These are phyloP conservation scores for Columba guinea DNA, from an alignment of 2,797 vertebrate genomes.

Conservation along the genomic window DNA sequence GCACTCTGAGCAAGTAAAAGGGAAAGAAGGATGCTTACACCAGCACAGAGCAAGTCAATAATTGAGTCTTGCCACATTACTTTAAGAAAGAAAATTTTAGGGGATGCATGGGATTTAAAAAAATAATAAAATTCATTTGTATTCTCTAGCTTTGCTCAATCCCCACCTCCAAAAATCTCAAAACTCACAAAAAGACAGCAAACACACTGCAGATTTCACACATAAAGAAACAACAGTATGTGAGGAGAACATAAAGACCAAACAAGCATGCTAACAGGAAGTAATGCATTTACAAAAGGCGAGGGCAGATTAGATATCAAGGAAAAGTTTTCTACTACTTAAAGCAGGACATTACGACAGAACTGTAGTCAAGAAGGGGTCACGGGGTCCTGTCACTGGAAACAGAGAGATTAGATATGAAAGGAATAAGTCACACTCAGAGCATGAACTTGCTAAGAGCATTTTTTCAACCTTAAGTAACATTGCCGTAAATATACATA, in stretches of 20 bases:
- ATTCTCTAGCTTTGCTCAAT: background rate
- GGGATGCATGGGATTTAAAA: background rate
- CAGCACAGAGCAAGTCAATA: background rate
- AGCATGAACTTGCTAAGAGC: slow-evolving; percentile 39
- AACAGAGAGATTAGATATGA: slow-evolving; percentile 47
- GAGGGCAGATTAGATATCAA: slow-evolving; percentile 8
- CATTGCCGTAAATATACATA: slow-evolving; percentile 2
- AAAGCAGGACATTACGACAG: slow-evolving; percentile 42
- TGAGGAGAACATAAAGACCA: background rate
- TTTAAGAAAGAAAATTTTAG: background rate
- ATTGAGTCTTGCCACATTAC: background rate
- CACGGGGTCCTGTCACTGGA: slow-evolving; percentile 6
- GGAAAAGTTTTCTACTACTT: slow-evolving; percentile 36
- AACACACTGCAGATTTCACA: background rate
- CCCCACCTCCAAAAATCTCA: background rate
- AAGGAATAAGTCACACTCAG: slow-evolving; percentile 29
- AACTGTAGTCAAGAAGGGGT: slow-evolving; percentile 14
- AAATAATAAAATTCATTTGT: background rate
- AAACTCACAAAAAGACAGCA: background rate
- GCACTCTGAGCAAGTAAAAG: background rate
- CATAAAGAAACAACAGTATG: background rate
- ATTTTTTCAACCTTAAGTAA: slow-evolving; percentile 63
- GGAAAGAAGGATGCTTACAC: background rate
- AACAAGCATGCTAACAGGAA: slow-evolving; percentile 5
- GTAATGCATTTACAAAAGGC: slow-evolving; percentile 10